Conservation (phyloP, 2,113 vertebrate species). For the Osmerus mordax region DNA sequence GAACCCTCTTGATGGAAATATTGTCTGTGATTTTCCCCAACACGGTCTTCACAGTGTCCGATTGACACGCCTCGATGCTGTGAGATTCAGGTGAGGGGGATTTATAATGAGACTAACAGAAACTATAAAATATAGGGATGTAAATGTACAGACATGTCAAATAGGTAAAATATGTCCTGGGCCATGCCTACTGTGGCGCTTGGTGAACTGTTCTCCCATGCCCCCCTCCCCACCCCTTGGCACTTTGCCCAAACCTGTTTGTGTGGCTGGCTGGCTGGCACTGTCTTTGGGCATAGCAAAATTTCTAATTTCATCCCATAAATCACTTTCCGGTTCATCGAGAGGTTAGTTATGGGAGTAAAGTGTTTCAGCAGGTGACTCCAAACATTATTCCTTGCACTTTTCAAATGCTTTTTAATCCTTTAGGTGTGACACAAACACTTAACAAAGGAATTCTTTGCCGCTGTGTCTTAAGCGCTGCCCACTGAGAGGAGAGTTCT, state of each 20-base stretch:
- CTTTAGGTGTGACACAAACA: slow-evolving; percentile 69
- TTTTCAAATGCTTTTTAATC: slow-evolving; percentile 62
- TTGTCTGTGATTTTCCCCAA: slow-evolving; percentile 68
- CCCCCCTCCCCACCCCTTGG: background rate
- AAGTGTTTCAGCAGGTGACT: slow-evolving; percentile 53
- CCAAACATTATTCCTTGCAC: slow-evolving; percentile 58
- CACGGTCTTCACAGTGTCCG: slow-evolving; percentile 42
- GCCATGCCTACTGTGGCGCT: background rate
- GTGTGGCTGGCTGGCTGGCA: background rate
- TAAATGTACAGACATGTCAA: slow-evolving; percentile 58
- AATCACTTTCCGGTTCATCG: slow-evolving; percentile 27
- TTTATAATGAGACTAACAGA: slow-evolving; percentile 50
- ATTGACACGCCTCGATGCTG: slow-evolving; percentile 42
- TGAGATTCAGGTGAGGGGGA: slow-evolving; percentile 56
- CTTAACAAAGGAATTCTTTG: slow-evolving; percentile 67
- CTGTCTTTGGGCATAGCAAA: slow-evolving; percentile 9
- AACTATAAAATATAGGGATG: slow-evolving; percentile 60
- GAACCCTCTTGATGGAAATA: slow-evolving; percentile 61
- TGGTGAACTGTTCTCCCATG: background rate
- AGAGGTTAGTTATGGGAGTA: slow-evolving; percentile 21
- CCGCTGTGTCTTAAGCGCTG: slow-evolving; percentile 38
- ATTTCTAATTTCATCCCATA: slow-evolving; percentile 31
- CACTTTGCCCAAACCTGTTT: background rate
- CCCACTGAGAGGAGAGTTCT: slow-evolving; percentile 59
- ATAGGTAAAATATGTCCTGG: slow-evolving; percentile 53